Evolutionary conservation across 53 echinoderm and acorn worm species (phyloP).

Genomic region (Crossaster papposus): DNA sequence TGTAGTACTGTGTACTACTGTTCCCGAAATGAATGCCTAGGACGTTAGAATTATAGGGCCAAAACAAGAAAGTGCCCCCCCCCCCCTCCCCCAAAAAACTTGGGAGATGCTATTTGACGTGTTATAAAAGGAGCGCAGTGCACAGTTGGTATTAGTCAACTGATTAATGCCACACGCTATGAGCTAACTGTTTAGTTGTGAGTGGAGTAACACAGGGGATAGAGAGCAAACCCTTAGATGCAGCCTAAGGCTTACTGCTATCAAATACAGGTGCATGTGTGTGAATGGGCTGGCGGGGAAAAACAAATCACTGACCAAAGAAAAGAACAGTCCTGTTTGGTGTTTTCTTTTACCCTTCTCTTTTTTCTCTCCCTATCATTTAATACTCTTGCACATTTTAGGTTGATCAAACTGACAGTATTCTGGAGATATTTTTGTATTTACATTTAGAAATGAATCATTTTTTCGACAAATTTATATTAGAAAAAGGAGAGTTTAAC

Average conservation of each 20-base stretch:
- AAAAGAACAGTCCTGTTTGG: background rate
- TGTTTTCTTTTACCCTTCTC: background rate
- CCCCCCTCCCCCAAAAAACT: no score
- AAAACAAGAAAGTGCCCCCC: background rate
- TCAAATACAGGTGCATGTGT: conserved; percentile 42
- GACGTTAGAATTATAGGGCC: no score
- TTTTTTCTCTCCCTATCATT: background rate
- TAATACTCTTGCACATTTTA: background rate
- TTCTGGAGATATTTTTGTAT: background rate
- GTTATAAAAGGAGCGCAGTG: background rate
- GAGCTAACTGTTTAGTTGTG: conserved; percentile 38
- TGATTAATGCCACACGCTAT: conserved; percentile 27
- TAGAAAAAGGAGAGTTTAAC: no score
- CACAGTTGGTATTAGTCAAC: conserved; percentile 10
- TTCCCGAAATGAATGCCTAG: no score
- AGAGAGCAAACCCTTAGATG: background rate
- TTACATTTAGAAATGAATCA: background rate
- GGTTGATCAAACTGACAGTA: background rate
- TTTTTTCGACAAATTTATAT: no score
- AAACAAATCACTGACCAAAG: background rate
- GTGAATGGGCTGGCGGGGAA: conserved; percentile 22
- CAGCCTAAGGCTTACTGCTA: background rate
- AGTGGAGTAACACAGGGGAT: conserved; percentile 24
- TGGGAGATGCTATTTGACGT: background rate
- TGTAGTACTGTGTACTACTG: no score